A percentile compares a stretch with the other conserved stretches of the same genome.
These are phyloP conservation scores for Prionailurus bengalensis DNA, from an alignment of 2,113 vertebrate species.

Conservation along the genomic window DNA sequence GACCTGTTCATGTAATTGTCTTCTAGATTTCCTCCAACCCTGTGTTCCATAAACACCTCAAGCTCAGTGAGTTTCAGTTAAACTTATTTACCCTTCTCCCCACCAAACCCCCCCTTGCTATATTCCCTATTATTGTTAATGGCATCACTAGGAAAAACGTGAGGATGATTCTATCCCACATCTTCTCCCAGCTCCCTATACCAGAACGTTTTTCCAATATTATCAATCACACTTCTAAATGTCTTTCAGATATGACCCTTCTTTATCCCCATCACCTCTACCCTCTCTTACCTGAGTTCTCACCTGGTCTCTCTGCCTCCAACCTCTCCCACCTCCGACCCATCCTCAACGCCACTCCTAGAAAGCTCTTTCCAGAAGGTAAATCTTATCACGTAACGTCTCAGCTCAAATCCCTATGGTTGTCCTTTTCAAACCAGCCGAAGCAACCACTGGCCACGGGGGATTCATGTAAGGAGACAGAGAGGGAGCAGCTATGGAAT, in stretches of 20 bases:
- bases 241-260: not conserved
- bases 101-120: not conserved
- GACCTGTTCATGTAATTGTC: not conserved
- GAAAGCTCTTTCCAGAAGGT: not conserved
- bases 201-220: not conserved
- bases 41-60: not conserved
- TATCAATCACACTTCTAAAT: not conserved
- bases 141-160: not conserved
- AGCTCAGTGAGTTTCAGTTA: not conserved
- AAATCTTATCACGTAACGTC: not conserved
- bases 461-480: not conserved
- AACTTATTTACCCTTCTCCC: not conserved
- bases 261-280: not conserved
- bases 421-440: not conserved
- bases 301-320: not conserved
- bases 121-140: not conserved
- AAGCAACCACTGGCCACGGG: not conserved
- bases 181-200: not conserved
- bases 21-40: not conserved
- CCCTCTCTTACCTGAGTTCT: not conserved
- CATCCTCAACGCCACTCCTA: not conserved
- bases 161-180: not conserved
- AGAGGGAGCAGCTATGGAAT: not conserved
- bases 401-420: not conserved
- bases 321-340: not conserved